Percentiles rank a stretch among this genome's conserved stretches.
phyloP scores from a whole-genome alignment of 2,113 vertebrate genomes.

The Lophura nycthemera region DNA sequence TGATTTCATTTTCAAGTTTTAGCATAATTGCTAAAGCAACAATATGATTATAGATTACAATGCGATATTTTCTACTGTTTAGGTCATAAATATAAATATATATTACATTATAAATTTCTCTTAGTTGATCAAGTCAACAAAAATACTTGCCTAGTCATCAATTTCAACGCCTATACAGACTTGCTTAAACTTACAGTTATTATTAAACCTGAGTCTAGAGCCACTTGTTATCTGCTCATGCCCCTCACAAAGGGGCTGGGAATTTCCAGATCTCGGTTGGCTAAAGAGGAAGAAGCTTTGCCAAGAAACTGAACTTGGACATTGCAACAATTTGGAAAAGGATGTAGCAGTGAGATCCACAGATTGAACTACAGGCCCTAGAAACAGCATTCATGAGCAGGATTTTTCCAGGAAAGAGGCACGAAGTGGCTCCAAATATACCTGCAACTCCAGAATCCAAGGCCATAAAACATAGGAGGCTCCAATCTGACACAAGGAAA shows the following conservation, averaged over 20 bases:
- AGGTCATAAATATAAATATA: not conserved
- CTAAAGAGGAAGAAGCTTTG: not conserved
- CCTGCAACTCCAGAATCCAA: not conserved
- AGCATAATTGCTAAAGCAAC: not conserved
- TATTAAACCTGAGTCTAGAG: not conserved
- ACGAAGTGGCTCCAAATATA: not conserved
- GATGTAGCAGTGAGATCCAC: not conserved
- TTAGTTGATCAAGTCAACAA: not conserved
- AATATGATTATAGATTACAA: not conserved
- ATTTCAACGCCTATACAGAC: not conserved
- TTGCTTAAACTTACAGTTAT: not conserved
- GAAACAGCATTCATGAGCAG: not conserved
- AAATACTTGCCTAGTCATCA: not conserved
- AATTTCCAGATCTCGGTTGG: not conserved
- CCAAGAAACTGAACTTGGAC: not conserved
- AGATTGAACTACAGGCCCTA: not conserved
- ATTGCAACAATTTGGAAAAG: not conserved
- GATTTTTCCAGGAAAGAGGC: not conserved
- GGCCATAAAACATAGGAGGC: not conserved
- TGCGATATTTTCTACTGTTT: not conserved
- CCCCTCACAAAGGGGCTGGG: accelerated
- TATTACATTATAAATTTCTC: not conserved
- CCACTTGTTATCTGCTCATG: not conserved
- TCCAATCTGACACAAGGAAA: not conserved
- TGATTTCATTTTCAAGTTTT: not conserved